phyloP scores from a whole-genome alignment of 2,797 vertebrate genomes.

The Anniella stebbinsi region DNA sequence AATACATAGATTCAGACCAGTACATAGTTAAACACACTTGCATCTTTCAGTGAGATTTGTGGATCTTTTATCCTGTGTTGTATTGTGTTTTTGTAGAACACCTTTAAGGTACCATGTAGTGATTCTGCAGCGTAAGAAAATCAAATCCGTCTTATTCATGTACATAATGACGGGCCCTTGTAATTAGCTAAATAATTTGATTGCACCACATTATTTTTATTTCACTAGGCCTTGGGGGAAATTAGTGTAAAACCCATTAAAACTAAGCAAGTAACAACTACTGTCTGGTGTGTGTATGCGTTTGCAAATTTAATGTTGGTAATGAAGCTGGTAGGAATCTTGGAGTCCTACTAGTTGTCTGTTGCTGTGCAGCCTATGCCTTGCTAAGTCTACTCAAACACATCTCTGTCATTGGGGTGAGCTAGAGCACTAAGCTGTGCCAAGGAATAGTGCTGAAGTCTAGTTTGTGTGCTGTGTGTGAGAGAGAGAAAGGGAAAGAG shows the following conservation, averaged over 20 bases:
- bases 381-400: background rate
- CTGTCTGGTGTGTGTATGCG: background rate
- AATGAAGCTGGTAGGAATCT: background rate
- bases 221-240: background rate
- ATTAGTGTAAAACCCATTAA: background rate
- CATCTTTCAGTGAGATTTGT: background rate
- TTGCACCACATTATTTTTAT: background rate
- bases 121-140: background rate
- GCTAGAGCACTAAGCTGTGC: background rate
- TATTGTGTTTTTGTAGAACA: background rate
- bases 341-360: background rate
- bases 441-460: conserved; percentile 23
- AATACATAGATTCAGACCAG: background rate
- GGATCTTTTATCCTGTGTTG: background rate
- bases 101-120: background rate
- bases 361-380: background rate
- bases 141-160: background rate
- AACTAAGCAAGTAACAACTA: background rate
- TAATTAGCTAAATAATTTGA: background rate
- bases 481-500: background rate
- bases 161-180: background rate
- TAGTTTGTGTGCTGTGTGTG: background rate
- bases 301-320: background rate
- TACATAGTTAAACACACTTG: background rate
- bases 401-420: background rate